These are phyloP conservation scores for Willowsia nigromaculata DNA, from an alignment of 2,888 invertebrate species.

Conservation along the genomic window DNA sequence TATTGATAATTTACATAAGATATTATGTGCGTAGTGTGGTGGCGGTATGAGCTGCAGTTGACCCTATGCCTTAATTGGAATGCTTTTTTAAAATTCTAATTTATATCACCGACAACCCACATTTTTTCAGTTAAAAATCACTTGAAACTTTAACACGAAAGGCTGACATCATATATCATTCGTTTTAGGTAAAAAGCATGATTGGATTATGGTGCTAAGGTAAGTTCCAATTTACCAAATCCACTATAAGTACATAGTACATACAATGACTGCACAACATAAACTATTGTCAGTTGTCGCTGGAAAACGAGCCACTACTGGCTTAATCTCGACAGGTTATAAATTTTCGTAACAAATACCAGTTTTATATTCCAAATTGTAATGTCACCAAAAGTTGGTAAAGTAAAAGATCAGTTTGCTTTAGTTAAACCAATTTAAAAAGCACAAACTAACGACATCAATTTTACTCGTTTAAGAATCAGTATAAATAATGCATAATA, in stretches of 20 bases:
- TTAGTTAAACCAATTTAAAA: too few relatives aligned
- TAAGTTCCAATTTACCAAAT: background rate
- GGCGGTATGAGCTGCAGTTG: background rate
- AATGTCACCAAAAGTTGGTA: too few relatives aligned
- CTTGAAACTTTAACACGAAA: background rate
- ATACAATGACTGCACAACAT: too few relatives aligned
- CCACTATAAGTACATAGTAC: background rate
- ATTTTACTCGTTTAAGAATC: too few relatives aligned
- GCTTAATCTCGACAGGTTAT: too few relatives aligned
- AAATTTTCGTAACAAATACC: too few relatives aligned
- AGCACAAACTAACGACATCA: too few relatives aligned
- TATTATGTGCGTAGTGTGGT: constrained; percentile 11
- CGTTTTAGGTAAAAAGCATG: background rate
- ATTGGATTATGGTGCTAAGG: background rate
- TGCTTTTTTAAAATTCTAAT: background rate
- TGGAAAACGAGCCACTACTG: too few relatives aligned
- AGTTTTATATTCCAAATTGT: too few relatives aligned
- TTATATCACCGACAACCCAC: background rate
- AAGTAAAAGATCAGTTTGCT: too few relatives aligned
- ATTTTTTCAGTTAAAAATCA: background rate
- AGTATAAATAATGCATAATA: background rate
- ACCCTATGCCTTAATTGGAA: background rate
- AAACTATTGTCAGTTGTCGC: too few relatives aligned
- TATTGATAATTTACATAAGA: background rate
- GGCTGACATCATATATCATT: background rate